Base-by-base conservation (phyloP, 1,140 invertebrate genomes). In the Drosophila carrolli region DNA sequence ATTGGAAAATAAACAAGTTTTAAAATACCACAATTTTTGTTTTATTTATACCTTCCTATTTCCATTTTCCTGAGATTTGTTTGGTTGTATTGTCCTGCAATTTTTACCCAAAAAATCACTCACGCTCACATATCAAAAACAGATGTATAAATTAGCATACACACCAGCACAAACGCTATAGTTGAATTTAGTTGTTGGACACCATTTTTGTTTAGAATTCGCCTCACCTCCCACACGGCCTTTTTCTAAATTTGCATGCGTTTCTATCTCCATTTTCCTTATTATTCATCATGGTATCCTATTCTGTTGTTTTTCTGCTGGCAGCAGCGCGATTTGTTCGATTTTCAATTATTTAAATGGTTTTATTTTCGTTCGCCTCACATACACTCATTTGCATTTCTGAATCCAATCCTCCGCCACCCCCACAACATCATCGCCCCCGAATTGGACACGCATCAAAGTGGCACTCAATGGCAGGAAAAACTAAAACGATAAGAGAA, bases 341-440 rank as follows among this genome's bases (percentile, higher is more conserved):
- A 88, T 88, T 81, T 88, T 84, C 81, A 89, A 88, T 89, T 88
- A 88, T 89, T 88, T 89, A 80, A 88, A 89, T 88, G 84, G 84
- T 84, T 88, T 88, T 80, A 75, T 79, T 88, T 86, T 77, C 54
- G 51, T 32, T 19, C 37, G 61, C 48, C 62, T 48, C 75, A 83
- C 67, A 72, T 60, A 73, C 71, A 74, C 83, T 88, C 70, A 86
- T 86, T 86, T 89, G 83, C 83, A 86, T 86, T 89, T 86, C 57
- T 62, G 48, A 75, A 60, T 50, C 37, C 19, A 43, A 27, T 47
- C 43, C 40, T 37, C 10, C 27, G 27, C 19, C n/a, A 5, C 40
- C 41, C 10, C 9, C 11, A 10, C 14, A 23, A 47, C 5, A 35
- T 27, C 43, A 27, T 23, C 41, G 37, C 46, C 14, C 38, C 23